These are phyloP conservation scores for Philereme transversata DNA, from an alignment of 2,888 invertebrate species.

Conservation along the genomic window DNA sequence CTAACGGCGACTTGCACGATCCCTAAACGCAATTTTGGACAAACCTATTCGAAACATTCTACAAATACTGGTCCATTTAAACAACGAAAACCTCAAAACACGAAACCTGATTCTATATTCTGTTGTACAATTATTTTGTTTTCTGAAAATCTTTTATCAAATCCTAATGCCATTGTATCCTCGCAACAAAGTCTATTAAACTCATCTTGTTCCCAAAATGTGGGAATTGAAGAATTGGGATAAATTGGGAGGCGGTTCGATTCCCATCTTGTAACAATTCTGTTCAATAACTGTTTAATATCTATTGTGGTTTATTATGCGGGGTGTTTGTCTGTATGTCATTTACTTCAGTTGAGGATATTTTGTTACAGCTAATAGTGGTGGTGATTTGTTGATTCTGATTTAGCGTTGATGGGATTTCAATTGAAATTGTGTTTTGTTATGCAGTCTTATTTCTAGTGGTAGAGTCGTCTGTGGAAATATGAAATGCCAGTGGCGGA, in stretches of 20 bases:
- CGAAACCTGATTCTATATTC: neutral
- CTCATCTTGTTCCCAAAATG: slow-evolving; percentile 43
- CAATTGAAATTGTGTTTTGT: slow-evolving; percentile 21
- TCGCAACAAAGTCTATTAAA: slow-evolving; percentile 24
- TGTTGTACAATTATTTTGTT: slow-evolving; percentile 6
- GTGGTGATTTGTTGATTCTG: slow-evolving; percentile 37
- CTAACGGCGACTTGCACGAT: no score
- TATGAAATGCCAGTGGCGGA: no score
- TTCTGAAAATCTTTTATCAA: slow-evolving; percentile 13
- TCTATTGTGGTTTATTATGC: slow-evolving; percentile 63
- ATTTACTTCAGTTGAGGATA: slow-evolving; percentile 55
- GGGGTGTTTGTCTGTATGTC: slow-evolving; percentile 68
- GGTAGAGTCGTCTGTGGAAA: neutral
- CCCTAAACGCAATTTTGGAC: no score
- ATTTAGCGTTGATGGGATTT: slow-evolving; percentile 26
- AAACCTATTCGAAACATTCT: no score
- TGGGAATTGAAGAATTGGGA: slow-evolving; percentile 63
- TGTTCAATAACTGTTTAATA: slow-evolving; percentile 39
- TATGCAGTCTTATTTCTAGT: neutral
- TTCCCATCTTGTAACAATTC: slow-evolving; percentile 64
- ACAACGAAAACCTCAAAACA: neutral
- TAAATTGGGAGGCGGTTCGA: slow-evolving; percentile 61
- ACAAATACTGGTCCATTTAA: no score
- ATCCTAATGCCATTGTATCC: slow-evolving; percentile 13
- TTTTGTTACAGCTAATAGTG: slow-evolving; percentile 47